Base-by-base conservation (phyloP, 2,888 invertebrate species). In the Scaptomyza polygonia region DNA sequence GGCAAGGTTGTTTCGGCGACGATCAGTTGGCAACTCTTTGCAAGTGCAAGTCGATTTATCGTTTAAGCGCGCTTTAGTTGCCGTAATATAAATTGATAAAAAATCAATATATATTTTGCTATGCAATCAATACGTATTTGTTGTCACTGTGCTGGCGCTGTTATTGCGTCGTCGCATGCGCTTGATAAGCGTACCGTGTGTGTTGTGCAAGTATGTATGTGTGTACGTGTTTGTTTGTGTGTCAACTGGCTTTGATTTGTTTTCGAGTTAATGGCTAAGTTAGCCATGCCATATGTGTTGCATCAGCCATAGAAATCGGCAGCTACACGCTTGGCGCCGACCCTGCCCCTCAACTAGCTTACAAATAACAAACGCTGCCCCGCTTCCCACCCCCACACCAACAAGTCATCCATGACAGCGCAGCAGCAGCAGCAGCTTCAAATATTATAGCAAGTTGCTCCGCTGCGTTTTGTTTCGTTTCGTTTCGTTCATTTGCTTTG, bases 291-390 rank as follows among this genome's bases (percentile, higher is more conserved):
- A 59, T 66, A 45, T 61, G 68, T 82, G 87, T 83, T 87, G 84
- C 84, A 84, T 84, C 84, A 84, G 84, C 85, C 85, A 77, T 79
- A 85, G 82, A 83, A 82, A 83, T 82, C 82, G 73, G 57, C 78
- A 68, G 86, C 67, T 75, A 66, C 64, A 77, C 79, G 70, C 68
- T 80, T 76, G 58, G 66, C 76, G 67, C 63, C 76, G 67, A 67
- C 78, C 76, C 73, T 77, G 65, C 74, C 71, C 72, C 61, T 44
- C 67, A 63, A 43, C 59, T 36, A 29, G 6, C 52, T 16, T 47
- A 44, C 45, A 21, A 21, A 21, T 4, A 21, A 21, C 3, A 42
- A 45, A 25, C 54, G 18, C 45, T 45, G 8, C n/a, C 18, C 39
- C 47, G 53, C 53, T 55, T 52, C 53, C 58, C 67, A 75, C 53